These are phyloP conservation scores for Rattus rattus DNA, from an alignment of 2,113 vertebrate species.

Conservation along the genomic window DNA sequence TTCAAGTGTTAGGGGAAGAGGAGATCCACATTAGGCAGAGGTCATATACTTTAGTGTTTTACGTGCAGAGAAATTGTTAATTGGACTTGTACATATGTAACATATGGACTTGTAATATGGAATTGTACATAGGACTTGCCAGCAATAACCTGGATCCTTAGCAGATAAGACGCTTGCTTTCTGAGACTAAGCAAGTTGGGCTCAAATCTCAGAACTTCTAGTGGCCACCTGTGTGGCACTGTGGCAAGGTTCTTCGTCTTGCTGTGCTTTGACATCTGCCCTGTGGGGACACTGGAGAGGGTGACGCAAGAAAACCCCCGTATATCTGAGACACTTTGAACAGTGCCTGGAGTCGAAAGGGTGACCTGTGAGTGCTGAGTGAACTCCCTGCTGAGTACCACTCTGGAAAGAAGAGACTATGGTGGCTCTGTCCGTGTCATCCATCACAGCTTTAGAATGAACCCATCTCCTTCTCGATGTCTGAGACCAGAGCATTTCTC, in stretches of 20 bases:
- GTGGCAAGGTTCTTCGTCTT: not conserved
- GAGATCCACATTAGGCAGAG: not conserved
- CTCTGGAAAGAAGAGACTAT: not conserved
- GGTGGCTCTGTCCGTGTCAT: not conserved
- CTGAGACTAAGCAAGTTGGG: not conserved
- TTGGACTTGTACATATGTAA: too few relatives aligned
- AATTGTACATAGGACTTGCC: too few relatives aligned
- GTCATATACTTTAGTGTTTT: constrained; percentile 11
- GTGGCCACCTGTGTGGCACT: not conserved
- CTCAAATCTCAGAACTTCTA: constrained; percentile 14
- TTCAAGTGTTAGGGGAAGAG: not conserved
- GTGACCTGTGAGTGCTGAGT: not conserved
- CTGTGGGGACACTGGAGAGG: not conserved
- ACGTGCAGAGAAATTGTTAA: not conserved
- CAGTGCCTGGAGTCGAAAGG: not conserved
- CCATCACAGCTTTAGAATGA: not conserved
- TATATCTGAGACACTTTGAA: not conserved
- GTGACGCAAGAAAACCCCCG: not conserved
- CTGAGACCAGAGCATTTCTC: not conserved
- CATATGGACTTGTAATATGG: too few relatives aligned
- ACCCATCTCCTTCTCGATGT: not conserved
- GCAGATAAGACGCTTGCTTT: not conserved
- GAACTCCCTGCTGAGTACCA: not conserved
- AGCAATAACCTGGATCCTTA: not conserved
- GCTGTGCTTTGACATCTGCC: not conserved